phyloP scores from a whole-genome alignment of 2,797 vertebrate species.

The Semotilus atromaculatus region DNA sequence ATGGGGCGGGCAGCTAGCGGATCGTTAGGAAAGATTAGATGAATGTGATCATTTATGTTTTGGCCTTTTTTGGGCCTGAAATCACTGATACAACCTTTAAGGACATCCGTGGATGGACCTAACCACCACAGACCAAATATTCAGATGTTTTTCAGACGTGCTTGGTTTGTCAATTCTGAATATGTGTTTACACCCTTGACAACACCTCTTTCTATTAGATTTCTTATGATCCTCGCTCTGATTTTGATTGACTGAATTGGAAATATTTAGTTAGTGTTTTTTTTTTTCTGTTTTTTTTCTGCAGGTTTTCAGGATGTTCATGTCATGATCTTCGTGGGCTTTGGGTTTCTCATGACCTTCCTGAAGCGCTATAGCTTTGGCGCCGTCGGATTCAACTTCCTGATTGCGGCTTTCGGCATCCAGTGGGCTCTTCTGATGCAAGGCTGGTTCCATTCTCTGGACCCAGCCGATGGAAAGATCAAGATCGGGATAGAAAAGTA shows the following conservation, averaged over 20 bases:
- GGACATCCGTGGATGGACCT: background rate
- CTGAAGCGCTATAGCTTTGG: constrained; percentile 93
- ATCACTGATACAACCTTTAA: too few relatives aligned
- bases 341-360: constrained; percentile 97
- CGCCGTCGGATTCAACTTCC: constrained; percentile 93
- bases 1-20: too few relatives aligned
- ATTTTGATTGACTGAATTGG: background rate
- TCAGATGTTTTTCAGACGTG: background rate
- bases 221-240: background rate
- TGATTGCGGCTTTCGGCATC: constrained; percentile 92
- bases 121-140: background rate
- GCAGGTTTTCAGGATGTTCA: constrained; percentile 97
- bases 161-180: background rate
- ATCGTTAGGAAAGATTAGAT: too few relatives aligned
- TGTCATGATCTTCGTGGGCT: constrained; percentile 97
- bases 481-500: constrained; percentile 89
- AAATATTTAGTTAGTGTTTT: background rate
- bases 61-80: too few relatives aligned
- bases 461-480: constrained; percentile 80
- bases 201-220: background rate
- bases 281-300: background rate
- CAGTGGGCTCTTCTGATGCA: constrained; percentile 98
- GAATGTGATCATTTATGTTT: too few relatives aligned
- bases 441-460: constrained; percentile 90
- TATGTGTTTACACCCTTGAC: background rate